phyloP scores from a whole-genome alignment of 2,888 invertebrate species.

The Pyralis farinalis region DNA sequence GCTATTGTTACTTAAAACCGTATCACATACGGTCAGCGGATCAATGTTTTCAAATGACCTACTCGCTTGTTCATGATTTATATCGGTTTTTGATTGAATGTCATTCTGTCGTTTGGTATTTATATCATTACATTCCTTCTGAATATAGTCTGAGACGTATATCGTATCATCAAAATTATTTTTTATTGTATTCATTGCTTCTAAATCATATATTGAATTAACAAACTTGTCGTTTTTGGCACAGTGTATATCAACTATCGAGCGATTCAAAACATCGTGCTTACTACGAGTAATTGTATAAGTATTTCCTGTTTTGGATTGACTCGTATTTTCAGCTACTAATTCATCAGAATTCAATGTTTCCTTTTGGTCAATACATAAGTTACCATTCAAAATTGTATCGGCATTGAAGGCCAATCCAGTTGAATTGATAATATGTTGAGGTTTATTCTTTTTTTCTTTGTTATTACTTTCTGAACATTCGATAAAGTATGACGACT shows the following conservation, averaged over 20 bases:
- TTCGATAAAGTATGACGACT: conserved; percentile 35
- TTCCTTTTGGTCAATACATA: too few species aligned
- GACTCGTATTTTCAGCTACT: neutral
- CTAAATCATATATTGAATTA: neutral
- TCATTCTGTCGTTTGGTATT: too few species aligned
- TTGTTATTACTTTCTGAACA: conserved; percentile 22
- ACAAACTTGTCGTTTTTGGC: too few species aligned
- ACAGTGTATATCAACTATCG: too few species aligned
- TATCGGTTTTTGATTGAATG: conserved; percentile 20
- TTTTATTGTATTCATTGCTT: conserved; percentile 2
- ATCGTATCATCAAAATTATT: neutral
- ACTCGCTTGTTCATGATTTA: conserved; percentile 12
- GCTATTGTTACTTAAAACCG: conserved; percentile 22
- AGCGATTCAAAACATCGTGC: too few species aligned
- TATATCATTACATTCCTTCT: neutral
- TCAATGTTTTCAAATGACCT: conserved; percentile 19
- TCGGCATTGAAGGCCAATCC: too few species aligned
- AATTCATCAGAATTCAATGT: neutral
- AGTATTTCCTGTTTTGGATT: neutral
- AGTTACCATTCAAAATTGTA: too few species aligned
- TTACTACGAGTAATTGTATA: neutral
- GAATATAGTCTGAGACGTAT: too few species aligned
- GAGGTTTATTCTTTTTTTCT: neutral
- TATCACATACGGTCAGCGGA: conserved; percentile 42
- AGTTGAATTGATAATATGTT: neutral